Conservation (phyloP, 2,797 vertebrate species). For the Alcedo quadribrachys region DNA sequence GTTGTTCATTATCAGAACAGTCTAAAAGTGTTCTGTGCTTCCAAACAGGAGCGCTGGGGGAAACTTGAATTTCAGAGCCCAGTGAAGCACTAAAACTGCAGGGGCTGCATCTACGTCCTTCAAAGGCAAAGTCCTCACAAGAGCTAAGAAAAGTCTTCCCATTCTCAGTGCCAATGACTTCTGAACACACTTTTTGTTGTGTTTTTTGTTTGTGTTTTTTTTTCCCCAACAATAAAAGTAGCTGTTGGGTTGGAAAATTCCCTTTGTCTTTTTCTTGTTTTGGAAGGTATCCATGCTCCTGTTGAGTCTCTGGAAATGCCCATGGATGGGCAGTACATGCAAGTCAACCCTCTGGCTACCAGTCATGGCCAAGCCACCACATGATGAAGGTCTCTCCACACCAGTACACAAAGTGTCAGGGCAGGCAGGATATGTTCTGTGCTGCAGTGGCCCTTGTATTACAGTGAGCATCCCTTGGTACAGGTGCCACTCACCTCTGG, state of each 20-base stretch:
- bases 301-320: not conserved
- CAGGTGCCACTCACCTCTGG: not conserved
- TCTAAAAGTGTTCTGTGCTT: not conserved
- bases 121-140: not conserved
- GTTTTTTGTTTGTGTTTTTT: too few species aligned
- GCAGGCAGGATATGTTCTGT: not conserved
- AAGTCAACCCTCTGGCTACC: not conserved
- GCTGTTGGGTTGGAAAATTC: not conserved
- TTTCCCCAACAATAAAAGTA: not conserved
- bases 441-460: not conserved
- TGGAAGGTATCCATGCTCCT: not conserved
- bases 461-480: not conserved
- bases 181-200: rapidly evolving
- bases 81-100: not conserved
- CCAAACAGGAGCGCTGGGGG: not conserved
- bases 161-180: not conserved
- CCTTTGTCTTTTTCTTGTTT: not conserved
- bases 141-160: not conserved
- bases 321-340: not conserved
- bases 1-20: not conserved
- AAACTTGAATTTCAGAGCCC: not conserved
- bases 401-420: not conserved
- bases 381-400: not conserved
- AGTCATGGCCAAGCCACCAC: rapidly evolving
- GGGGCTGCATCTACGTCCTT: not conserved